Percentiles rank a stretch among this genome's conserved stretches.
phyloP scores from a whole-genome alignment of 53 echinoderm and acorn worm genomes.

The Crossaster papposus region DNA sequence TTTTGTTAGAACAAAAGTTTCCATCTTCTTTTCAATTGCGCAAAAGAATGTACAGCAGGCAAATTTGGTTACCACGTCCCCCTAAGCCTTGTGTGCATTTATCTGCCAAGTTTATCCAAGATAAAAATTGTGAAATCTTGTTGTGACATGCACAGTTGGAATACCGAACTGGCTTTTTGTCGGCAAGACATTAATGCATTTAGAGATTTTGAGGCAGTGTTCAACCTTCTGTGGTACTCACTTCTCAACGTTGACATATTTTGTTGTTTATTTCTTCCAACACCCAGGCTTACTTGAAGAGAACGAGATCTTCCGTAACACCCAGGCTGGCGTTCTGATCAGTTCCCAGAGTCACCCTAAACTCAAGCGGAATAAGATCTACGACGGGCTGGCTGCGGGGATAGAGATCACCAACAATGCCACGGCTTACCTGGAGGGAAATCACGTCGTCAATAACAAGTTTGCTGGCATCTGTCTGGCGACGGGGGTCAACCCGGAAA shows the following conservation, averaged over 20 bases:
- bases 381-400: slow-evolving; percentile 94
- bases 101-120: no score
- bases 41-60: no score
- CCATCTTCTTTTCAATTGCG: no score
- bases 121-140: no score
- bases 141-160: no score
- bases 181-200: no score
- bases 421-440: slow-evolving; percentile 94
- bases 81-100: no score
- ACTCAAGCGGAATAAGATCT: slow-evolving; percentile 96
- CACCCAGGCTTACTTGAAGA: slow-evolving; percentile 84
- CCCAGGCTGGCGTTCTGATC: slow-evolving; percentile 96
- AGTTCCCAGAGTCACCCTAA: slow-evolving; percentile 96
- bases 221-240: no score
- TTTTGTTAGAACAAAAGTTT: no score
- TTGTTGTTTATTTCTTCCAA: not conserved
- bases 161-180: no score
- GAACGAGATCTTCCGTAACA: slow-evolving; percentile 98
- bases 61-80: no score
- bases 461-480: slow-evolving; percentile 99
- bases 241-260: not conserved
- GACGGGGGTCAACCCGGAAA: slow-evolving; percentile 96
- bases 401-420: slow-evolving; percentile 99
- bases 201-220: no score
- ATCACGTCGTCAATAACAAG: slow-evolving; percentile 99